A percentile compares a stretch with the other conserved stretches of the same genome.
Conservation (phyloP, 2,113 vertebrate species). For the Drymodes brunneopygia region DNA sequence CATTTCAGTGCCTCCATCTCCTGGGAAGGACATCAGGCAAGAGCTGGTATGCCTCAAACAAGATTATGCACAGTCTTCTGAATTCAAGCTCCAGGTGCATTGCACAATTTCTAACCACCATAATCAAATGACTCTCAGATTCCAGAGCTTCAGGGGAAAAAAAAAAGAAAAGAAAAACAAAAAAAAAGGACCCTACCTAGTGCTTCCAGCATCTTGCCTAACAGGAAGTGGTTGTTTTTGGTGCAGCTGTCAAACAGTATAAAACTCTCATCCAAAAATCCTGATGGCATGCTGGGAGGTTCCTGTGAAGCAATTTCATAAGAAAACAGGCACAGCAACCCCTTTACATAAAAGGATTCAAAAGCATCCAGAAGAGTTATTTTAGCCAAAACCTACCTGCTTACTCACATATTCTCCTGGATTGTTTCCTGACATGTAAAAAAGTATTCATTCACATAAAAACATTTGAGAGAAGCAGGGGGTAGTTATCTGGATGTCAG, state of each 20-base stretch:
- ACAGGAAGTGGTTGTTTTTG: background rate
- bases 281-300: accelerated
- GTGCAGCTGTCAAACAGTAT: background rate
- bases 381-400: background rate
- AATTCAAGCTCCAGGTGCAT: background rate
- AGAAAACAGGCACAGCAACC: background rate
- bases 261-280: background rate
- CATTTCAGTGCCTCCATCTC: background rate
- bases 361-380: background rate
- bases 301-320: background rate
- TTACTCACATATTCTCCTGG: background rate
- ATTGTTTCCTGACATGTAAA: background rate
- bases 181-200: background rate
- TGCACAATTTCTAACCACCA: background rate
- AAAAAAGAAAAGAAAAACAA: background rate
- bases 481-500: conserved; percentile 8
- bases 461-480: background rate
- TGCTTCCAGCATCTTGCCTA: background rate
- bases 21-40: background rate
- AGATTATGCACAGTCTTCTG: background rate
- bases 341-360: background rate
- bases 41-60: background rate
- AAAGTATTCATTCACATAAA: background rate
- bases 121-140: background rate
- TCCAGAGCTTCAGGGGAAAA: background rate